These are phyloP conservation scores for Eupithecia dodoneata DNA, from an alignment of 2,888 invertebrate species.

Conservation along the genomic window DNA sequence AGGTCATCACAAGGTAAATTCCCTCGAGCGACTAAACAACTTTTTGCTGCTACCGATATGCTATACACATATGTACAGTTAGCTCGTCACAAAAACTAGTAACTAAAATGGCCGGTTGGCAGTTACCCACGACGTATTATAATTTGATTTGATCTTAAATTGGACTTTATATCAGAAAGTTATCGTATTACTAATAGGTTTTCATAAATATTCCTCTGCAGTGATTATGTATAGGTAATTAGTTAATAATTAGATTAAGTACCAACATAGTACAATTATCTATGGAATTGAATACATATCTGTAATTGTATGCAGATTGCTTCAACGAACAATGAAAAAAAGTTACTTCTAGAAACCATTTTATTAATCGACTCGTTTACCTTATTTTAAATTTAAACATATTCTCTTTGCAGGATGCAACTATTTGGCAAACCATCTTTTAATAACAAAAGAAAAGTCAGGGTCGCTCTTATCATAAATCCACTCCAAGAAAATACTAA, in stretches of 20 bases:
- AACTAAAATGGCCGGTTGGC: neutral
- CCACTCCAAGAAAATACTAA: neutral
- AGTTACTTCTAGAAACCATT: slow-evolving; percentile 2
- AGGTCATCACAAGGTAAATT: slow-evolving; percentile 36
- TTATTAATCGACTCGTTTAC: neutral
- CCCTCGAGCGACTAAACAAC: slow-evolving; percentile 23
- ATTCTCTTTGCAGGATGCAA: neutral
- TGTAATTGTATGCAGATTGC: slow-evolving; percentile 13
- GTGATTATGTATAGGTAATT: neutral
- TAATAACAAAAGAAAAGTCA: neutral
- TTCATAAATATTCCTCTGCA: neutral
- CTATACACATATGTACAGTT: neutral
- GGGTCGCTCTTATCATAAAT: neutral
- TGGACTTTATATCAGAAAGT: neutral
- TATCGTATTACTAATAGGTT: too few species aligned
- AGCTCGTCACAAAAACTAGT: neutral
- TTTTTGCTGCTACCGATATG: slow-evolving; percentile 24
- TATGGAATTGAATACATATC: slow-evolving; percentile 1
- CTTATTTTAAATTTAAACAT: neutral
- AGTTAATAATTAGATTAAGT: neutral
- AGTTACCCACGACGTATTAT: neutral
- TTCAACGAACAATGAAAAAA: slow-evolving; percentile 3
- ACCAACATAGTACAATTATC: neutral
- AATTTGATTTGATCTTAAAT: neutral
- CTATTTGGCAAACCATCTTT: neutral